Evolutionary conservation across 2,888 invertebrate species (phyloP).

Genomic region (Idaea straminata): DNA sequence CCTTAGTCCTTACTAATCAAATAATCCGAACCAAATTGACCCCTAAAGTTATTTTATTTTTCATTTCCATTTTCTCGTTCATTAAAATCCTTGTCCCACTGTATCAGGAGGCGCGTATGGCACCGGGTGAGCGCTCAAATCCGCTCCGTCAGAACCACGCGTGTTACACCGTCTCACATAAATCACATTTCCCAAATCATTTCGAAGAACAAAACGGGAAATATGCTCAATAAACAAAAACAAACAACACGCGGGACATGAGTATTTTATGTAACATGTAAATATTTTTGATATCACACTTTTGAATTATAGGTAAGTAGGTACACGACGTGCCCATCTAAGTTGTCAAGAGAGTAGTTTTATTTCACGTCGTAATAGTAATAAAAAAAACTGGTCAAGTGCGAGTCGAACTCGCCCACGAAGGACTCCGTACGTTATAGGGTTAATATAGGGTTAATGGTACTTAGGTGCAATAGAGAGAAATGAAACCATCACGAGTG

Average conservation of each 20-base stretch:
- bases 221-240: conserved; percentile 56
- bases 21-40: not conserved
- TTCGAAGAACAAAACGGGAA: conserved; percentile 52
- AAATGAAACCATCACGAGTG: too few species aligned
- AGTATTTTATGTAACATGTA: not conserved
- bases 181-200: conserved; percentile 46
- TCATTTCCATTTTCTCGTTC: not conserved
- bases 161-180: conserved; percentile 35
- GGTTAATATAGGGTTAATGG: too few species aligned
- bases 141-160: not conserved
- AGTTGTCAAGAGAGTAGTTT: too few species aligned
- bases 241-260: conserved; percentile 12
- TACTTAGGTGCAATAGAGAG: too few species aligned
- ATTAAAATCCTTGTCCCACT: not conserved
- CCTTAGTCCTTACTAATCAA: not conserved
- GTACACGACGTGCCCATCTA: not conserved
- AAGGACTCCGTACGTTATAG: too few species aligned
- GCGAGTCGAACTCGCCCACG: too few species aligned
- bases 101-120: not conserved
- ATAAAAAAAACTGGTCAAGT: too few species aligned
- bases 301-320: not conserved
- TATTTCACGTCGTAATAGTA: too few species aligned
- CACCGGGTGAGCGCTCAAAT: not conserved
- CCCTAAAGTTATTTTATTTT: too few species aligned
- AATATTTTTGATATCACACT: not conserved